Evolutionary conservation across 2,888 invertebrate genomes (phyloP), one percentile per base, ranked within the genome.

Genomic region (Loripinus fragilis): DNA sequence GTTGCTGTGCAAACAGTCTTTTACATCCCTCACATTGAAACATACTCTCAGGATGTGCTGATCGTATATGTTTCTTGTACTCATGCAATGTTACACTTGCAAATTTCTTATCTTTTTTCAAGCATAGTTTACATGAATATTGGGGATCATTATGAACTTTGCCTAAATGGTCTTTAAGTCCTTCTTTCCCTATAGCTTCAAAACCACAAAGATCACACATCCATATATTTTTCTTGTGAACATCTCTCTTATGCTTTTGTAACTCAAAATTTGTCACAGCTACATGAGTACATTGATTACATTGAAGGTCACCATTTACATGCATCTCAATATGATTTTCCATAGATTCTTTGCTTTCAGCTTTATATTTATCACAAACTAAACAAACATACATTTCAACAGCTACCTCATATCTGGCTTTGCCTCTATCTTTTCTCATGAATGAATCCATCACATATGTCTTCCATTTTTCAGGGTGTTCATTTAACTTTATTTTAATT

Each of bases 381-480:
- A 64, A 20, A 55, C 78, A 78, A 2, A 69, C 65, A 41, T 71
- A 78, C 35, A 78, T 30, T 50, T 74, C 74, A 3, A 72, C 74
- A 28, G 42, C 65, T 38, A 70, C 50, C 48, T 80, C 75, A 33
- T 48, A 42, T 20, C 41, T 45, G 67, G 67, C 41, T 45, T 67
- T 75, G 8, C 77, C 77, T 20, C 83, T 64, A 64, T 83, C 74
- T 65, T 78, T 79, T 71, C 80, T 77, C 33, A 74, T 77, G 74
- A 75, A 80, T 17, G 83, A 83, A n/a, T 75, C 80, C 45, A 79
- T 60, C 15, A 67, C 68, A 35, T 83, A 79, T n/a, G 72, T 71
- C 45, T 69, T 74, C 52, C 75, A 83, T 45, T 80, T 83, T 55
- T 83, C 83, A 28, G 68, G 50, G 52, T 80, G 77, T 10, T 83